A percentile compares a stretch with the other conserved stretches of the same genome.
phyloP scores from a whole-genome alignment of 2,113 vertebrate species.

The Festucalex cinctus region DNA sequence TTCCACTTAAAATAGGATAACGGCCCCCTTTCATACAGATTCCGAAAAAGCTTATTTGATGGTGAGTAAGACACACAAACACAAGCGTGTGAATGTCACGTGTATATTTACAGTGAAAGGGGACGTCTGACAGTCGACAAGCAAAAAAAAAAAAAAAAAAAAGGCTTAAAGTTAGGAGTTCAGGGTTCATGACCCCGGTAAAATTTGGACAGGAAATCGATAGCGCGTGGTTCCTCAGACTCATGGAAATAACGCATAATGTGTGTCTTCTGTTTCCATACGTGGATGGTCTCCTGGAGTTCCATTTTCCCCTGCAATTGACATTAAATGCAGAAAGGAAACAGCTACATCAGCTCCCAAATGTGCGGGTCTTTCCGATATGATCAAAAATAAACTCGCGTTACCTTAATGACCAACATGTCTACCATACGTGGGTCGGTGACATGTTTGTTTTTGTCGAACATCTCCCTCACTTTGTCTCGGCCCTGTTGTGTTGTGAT shows the following conservation, averaged over 20 bases:
- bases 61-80: conserved; percentile 11
- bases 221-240: conserved; percentile 74
- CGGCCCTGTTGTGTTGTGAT: conserved; percentile 81
- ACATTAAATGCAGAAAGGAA: neutral
- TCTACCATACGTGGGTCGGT: conserved; percentile 88
- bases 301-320: conserved; percentile 89
- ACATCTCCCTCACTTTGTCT: conserved; percentile 89
- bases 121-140: conserved; percentile 40
- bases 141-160: conserved; percentile 9
- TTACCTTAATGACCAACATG: conserved; percentile 95
- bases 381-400: neutral
- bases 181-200: conserved; percentile 85
- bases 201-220: conserved; percentile 93
- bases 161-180: conserved; percentile 52
- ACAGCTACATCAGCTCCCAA: neutral
- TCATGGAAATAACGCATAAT: conserved; percentile 93
- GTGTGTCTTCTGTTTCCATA: conserved; percentile 97
- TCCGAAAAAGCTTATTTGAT: neutral
- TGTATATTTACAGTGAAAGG: conserved; percentile 72
- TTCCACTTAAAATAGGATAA: neutral
- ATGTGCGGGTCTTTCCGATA: neutral
- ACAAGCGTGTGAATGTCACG: conserved; percentile 25
- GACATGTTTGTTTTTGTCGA: conserved; percentile 84
- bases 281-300: conserved; percentile 86
- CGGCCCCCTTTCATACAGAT: neutral